Conservation (phyloP, 2,888 invertebrate genomes). For the Anthoptus insignis region DNA sequence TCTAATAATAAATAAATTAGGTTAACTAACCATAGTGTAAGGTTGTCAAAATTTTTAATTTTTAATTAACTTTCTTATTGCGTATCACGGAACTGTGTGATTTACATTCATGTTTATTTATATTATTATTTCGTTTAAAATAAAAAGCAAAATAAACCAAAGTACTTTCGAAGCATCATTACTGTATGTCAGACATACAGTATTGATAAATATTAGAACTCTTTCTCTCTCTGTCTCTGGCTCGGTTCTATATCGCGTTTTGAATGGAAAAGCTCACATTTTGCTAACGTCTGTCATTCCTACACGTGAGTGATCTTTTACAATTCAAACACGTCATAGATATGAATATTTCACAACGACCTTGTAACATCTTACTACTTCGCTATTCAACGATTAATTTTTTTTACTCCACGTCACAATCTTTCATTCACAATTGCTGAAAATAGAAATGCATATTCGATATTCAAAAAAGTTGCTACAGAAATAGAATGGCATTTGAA, state of each 20-base stretch:
- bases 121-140: too few relatives aligned
- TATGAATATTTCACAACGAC: conserved; percentile 2
- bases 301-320: neutral
- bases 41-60: too few relatives aligned
- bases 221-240: too few relatives aligned
- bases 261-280: neutral
- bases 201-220: neutral
- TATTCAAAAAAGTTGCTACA: conserved; percentile 13
- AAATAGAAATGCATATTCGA: conserved; percentile 30
- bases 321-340: neutral
- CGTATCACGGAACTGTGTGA: too few relatives aligned
- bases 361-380: neutral
- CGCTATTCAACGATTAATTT: neutral
- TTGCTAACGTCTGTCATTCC: neutral
- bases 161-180: too few relatives aligned
- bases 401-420: conserved; percentile 7
- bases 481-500: conserved; percentile 34
- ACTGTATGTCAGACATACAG: too few relatives aligned
- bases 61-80: too few relatives aligned
- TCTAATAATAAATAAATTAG: too few relatives aligned
- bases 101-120: too few relatives aligned
- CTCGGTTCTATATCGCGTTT: neutral
- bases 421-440: conserved; percentile 20
- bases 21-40: too few relatives aligned
- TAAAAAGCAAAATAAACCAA: too few relatives aligned